Percentiles rank a stretch among this genome's conserved stretches.
phyloP scores from a whole-genome alignment of 1,140 invertebrate genomes.

The Solenopsis fugax region DNA sequence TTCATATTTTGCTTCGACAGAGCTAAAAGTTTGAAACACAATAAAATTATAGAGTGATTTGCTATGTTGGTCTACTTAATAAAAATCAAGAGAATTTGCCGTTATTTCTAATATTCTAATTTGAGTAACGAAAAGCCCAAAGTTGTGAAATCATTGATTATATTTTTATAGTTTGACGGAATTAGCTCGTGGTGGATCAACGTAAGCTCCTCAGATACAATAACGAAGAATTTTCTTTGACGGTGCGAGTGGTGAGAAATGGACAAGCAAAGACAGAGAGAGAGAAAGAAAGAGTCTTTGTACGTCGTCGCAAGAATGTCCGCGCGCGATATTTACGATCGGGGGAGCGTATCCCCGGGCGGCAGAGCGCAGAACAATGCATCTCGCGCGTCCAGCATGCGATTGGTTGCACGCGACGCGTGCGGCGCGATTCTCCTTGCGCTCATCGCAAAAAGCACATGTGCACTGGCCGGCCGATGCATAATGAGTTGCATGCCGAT shows the following conservation, averaged over 20 bases:
- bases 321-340: slow-evolving; percentile 13
- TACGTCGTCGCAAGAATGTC: slow-evolving; percentile 25
- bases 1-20: too few relatives aligned
- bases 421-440: slow-evolving; percentile 43
- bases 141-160: neutral
- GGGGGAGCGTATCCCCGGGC: slow-evolving; percentile 30
- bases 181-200: neutral
- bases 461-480: slow-evolving; percentile 31
- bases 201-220: neutral
- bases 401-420: slow-evolving; percentile 63
- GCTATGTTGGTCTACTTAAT: too few relatives aligned
- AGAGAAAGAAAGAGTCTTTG: neutral
- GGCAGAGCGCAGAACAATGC: slow-evolving; percentile 31
- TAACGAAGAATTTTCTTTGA: slow-evolving; percentile 1
- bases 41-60: too few relatives aligned
- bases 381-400: slow-evolving; percentile 50
- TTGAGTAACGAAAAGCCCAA: neutral
- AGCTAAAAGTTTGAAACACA: too few relatives aligned
- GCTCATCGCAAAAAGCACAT: slow-evolving; percentile 40
- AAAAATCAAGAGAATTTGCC: neutral
- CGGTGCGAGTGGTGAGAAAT: neutral
- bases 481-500: slow-evolving; percentile 57
- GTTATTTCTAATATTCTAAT: neutral
- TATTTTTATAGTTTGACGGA: neutral
- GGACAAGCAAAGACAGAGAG: neutral